phyloP scores from a whole-genome alignment of 2,797 vertebrate genomes.

The Microcaecilia unicolor region DNA sequence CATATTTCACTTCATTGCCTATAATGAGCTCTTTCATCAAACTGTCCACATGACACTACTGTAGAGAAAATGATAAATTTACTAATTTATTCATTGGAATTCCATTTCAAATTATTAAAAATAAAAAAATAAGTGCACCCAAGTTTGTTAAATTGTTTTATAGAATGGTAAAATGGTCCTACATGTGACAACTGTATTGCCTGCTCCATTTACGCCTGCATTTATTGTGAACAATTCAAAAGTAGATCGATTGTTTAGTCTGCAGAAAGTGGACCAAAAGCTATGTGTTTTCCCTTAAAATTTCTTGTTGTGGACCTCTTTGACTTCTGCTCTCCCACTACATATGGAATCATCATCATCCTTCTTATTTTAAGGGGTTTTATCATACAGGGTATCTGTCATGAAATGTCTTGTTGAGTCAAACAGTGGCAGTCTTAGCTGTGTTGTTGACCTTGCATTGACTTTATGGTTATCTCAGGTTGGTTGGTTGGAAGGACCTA shows the following conservation, averaged over 20 bases:
- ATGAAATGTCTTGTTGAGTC: too few relatives aligned
- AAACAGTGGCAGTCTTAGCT: too few relatives aligned
- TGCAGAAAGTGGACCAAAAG: conserved; percentile 30
- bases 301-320: conserved; percentile 16
- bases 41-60: conserved; percentile 62
- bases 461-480: too few relatives aligned
- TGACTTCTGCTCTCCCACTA: conserved; percentile 8
- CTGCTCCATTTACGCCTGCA: conserved; percentile 33
- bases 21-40: conserved; percentile 76
- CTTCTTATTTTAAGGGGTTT: too few relatives aligned
- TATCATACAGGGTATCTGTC: too few relatives aligned
- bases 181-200: conserved; percentile 41
- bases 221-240: conserved; percentile 39
- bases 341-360: neutral
- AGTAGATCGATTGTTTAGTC: conserved; percentile 37
- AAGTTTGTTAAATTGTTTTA: conserved; percentile 41
- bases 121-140: conserved; percentile 47
- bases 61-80: conserved; percentile 67
- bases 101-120: conserved; percentile 49
- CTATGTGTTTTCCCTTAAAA: neutral
- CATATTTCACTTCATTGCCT: conserved; percentile 71
- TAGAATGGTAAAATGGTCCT: conserved; percentile 34
- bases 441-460: too few relatives aligned
- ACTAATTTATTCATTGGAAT: conserved; percentile 64
- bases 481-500: too few relatives aligned